Conservation (phyloP, 2,888 invertebrate species). For the Diarsia brunnea region DNA sequence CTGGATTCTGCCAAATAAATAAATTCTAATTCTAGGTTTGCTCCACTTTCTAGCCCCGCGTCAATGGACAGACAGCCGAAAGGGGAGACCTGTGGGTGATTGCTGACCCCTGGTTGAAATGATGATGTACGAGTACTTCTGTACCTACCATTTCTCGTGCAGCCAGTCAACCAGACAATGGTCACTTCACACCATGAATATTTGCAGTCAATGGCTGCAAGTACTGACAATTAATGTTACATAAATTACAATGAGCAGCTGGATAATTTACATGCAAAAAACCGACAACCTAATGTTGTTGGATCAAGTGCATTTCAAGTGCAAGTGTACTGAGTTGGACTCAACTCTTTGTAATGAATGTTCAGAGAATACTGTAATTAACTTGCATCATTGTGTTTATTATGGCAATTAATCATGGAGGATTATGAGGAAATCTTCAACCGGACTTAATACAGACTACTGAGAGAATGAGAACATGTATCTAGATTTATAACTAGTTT, state of each 20-base stretch:
- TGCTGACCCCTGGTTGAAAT: background rate
- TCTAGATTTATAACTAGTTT: background rate
- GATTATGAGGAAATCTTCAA: background rate
- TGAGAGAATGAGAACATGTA: background rate
- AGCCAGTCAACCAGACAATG: conserved; percentile 4
- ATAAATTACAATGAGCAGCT: conserved; percentile 5
- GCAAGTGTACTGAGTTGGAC: conserved; percentile 37
- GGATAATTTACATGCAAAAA: background rate
- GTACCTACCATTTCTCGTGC: background rate
- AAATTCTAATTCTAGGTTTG: too few species aligned
- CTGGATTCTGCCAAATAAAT: too few species aligned
- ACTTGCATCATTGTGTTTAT: conserved; percentile 23
- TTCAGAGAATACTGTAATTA: conserved; percentile 8
- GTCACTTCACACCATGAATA: conserved; percentile 8
- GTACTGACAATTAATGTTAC: background rate
- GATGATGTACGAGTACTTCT: background rate
- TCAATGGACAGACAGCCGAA: background rate
- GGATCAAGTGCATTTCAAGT: conserved; percentile 45
- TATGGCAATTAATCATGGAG: background rate
- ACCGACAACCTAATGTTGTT: background rate
- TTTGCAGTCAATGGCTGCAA: conserved; percentile 29
- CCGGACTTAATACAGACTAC: background rate
- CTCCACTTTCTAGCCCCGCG: too few species aligned
- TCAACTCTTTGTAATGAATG: background rate
- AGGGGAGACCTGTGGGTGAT: background rate